These are phyloP conservation scores for Excalfactoria chinensis DNA, from an alignment of 2,113 vertebrate genomes.

Conservation along the genomic window DNA sequence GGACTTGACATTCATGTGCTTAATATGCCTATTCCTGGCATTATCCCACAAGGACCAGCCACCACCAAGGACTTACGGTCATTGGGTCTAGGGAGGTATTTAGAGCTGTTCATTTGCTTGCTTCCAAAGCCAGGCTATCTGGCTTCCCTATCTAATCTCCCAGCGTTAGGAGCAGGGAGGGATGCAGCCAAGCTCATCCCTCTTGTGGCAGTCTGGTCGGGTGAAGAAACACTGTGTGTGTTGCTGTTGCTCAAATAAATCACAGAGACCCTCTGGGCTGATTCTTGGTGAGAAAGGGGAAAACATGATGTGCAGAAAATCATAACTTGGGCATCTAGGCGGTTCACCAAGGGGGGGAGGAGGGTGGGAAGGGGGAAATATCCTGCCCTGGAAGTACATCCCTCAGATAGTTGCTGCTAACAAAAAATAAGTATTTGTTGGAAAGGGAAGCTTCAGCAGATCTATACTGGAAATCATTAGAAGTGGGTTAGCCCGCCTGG, in stretches of 20 bases:
- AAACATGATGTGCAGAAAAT: neutral
- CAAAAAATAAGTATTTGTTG: neutral
- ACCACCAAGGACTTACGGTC: constrained; percentile 52
- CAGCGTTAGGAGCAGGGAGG: neutral
- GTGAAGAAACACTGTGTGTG: neutral
- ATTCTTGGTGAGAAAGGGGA: neutral
- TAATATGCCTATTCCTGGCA: constrained; percentile 70
- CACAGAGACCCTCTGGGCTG: neutral
- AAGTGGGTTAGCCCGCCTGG: neutral
- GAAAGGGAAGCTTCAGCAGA: constrained; percentile 1
- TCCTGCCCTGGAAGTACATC: neutral
- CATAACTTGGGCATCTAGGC: neutral
- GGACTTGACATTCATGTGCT: constrained; percentile 75
- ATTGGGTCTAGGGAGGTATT: constrained; percentile 5
- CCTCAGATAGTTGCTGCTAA: neutral
- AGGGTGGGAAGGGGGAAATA: neutral
- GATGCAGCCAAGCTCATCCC: neutral
- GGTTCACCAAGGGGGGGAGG: neutral
- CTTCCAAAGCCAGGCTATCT: constrained; percentile 36
- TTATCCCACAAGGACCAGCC: constrained; percentile 64
- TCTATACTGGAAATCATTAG: neutral
- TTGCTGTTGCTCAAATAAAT: neutral
- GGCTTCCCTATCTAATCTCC: constrained; percentile 52
- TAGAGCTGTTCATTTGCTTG: constrained; percentile 48
- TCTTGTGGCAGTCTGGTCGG: neutral